Conservation (phyloP, 2,888 invertebrate genomes). For the Stenodera caucasica region DNA sequence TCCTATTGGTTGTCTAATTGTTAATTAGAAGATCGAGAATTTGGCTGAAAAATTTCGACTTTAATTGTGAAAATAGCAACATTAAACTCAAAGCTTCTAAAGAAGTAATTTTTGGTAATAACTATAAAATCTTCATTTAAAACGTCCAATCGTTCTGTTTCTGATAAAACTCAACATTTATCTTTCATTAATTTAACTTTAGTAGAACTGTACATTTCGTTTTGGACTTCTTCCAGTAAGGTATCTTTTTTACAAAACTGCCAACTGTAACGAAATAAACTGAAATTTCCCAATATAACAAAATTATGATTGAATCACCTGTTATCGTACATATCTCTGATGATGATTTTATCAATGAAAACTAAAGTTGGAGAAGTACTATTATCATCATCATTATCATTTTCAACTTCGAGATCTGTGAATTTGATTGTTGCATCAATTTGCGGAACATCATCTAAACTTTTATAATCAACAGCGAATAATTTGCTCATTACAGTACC, state of each 20-base stretch:
- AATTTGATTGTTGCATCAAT: constrained; percentile 48
- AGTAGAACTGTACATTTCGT: constrained; percentile 10
- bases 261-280: constrained; percentile 48
- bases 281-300: constrained; percentile 1
- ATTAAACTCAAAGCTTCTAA: too few species aligned
- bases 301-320: constrained; percentile 43
- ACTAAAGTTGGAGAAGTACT: constrained; percentile 30
- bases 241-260: constrained; percentile 51
- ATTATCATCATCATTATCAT: constrained; percentile 36
- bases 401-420: constrained; percentile 44
- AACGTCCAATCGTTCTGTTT: too few species aligned
- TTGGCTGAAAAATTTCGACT: background rate
- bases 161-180: constrained; percentile 5
- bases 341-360: constrained; percentile 48
- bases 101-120: too few species aligned
- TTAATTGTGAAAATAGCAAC: too few species aligned
- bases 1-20: too few species aligned
- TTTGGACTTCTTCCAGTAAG: constrained; percentile 40
- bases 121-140: too few species aligned
- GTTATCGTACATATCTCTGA: constrained; percentile 53
- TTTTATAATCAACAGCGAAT: constrained; percentile 51
- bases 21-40: background rate
- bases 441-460: constrained; percentile 41
- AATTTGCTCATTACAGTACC: constrained; percentile 49
- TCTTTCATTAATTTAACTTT: constrained; percentile 5